Conservation (phyloP, 2,888 invertebrate genomes). For the Heterodera filipjevi region DNA sequence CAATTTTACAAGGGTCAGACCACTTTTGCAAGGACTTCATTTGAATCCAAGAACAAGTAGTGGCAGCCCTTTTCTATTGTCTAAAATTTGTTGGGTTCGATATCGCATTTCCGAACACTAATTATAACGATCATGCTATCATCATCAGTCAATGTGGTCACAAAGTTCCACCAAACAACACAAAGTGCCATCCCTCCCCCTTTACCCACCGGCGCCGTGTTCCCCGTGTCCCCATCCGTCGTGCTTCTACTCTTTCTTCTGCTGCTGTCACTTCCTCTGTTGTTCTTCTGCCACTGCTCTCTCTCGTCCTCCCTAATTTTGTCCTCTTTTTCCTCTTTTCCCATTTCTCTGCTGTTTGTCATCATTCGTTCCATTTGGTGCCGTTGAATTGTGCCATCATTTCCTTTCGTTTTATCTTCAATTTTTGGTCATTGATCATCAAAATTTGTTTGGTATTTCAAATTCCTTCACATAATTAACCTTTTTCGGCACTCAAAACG, state of each 20-base stretch:
- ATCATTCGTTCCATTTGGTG: too few species aligned
- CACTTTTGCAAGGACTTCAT: too few species aligned
- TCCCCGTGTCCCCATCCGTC: background rate
- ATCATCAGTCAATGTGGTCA: too few species aligned
- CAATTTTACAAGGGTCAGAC: too few species aligned
- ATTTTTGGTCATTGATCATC: background rate
- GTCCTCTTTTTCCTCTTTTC: background rate
- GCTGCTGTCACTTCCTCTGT: background rate
- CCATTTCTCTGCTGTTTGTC: background rate
- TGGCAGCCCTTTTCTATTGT: too few species aligned
- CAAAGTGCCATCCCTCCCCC: background rate
- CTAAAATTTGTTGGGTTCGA: too few species aligned
- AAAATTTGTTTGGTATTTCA: background rate
- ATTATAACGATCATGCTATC: too few species aligned
- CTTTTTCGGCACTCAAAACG: background rate
- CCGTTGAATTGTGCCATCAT: background rate
- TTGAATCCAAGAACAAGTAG: too few species aligned
- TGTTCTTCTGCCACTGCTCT: too few species aligned
- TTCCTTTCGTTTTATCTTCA: background rate
- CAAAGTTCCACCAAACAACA: too few species aligned
- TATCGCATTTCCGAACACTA: too few species aligned
- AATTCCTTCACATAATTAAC: background rate
- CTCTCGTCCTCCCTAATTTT: background rate
- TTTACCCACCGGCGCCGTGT: conserved; percentile 11
- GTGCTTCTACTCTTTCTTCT: background rate